Conservation (phyloP, 2,113 vertebrate species). For the Nibea albiflora region DNA sequence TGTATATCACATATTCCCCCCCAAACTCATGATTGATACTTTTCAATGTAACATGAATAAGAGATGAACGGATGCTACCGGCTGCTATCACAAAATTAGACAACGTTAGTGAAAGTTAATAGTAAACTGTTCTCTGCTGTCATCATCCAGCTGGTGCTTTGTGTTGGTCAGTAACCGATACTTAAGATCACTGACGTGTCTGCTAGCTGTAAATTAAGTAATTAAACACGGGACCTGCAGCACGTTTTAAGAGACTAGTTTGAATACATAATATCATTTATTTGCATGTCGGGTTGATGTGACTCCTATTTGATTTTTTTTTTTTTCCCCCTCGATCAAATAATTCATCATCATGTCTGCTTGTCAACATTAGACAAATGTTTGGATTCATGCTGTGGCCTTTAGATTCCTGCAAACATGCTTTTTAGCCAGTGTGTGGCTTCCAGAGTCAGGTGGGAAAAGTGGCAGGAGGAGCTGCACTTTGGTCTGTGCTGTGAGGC, state of each 20-base stretch:
- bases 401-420: background rate
- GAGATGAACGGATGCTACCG: no score
- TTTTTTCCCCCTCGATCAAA: slow-evolving; percentile 4
- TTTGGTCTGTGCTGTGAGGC: slow-evolving; percentile 5
- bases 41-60: no score
- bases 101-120: no score
- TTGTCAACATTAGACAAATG: background rate
- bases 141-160: background rate
- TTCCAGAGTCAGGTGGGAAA: slow-evolving; percentile 42
- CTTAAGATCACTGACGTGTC: background rate
- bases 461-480: slow-evolving; percentile 23
- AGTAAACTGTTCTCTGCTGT: no score
- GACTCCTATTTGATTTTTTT: background rate
- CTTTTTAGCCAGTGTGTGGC: slow-evolving; percentile 13
- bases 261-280: slow-evolving; percentile 22
- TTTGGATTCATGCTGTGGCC: background rate
- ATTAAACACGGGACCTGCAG: background rate
- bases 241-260: slow-evolving; percentile 14
- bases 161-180: background rate
- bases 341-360: background rate
- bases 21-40: no score
- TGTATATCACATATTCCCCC: background rate
- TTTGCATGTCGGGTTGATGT: slow-evolving; percentile 20
- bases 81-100: no score
- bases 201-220: background rate